Base-by-base conservation (phyloP, 2,888 invertebrate species). In the Mesorhabditis sp. region DNA sequence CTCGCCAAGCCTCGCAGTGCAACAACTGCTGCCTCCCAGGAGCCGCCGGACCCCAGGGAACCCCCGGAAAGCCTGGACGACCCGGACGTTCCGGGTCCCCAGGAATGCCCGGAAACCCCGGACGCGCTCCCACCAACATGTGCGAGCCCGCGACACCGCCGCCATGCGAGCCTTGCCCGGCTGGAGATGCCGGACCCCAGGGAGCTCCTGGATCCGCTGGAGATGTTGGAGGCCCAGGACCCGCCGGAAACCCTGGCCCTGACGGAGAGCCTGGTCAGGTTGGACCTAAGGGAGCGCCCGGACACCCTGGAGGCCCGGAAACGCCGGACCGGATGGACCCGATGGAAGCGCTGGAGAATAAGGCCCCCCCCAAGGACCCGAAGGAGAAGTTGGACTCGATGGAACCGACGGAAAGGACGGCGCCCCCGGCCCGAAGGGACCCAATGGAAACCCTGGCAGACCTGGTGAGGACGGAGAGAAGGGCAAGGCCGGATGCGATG, bases 321-420 rank as follows among this genome's bases (percentile, higher is more conserved):
- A 70, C 63, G 69, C 71, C 50, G 76, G 76, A 69, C 70, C 71
- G 28, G 61, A 68, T 43, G 76, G 76, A 63, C 67, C 68, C 10
- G 71, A 70, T 41, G 74, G 72, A 6, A 15, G 62, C 5, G 73
- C 66, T 50, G 74, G 74, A 62, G 10, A 50, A 50, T 50, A 10
- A n/a, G n/a, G 58, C 7, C 1, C 58, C 58, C 7, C 73, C 67
- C 66, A 68, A 45, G 73, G 75, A 43, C 68, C 67, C 42, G 71
- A 70, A 28, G 79, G 76, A 70, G 73, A 73, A 13, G 74, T 76
- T 4, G 74, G 77, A 71, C 65, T 73, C 65, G 75, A 73, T 58
- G 74, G 71, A 10, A 71, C 67, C 15, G 65, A 71, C 50, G 71
- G 58, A n/a, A 7, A 50, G n/a, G 72, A 69, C 13, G 58, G 58